These are phyloP conservation scores for Pangasius sanitwongsei DNA, from an alignment of 2,797 vertebrate genomes.

Conservation along the genomic window DNA sequence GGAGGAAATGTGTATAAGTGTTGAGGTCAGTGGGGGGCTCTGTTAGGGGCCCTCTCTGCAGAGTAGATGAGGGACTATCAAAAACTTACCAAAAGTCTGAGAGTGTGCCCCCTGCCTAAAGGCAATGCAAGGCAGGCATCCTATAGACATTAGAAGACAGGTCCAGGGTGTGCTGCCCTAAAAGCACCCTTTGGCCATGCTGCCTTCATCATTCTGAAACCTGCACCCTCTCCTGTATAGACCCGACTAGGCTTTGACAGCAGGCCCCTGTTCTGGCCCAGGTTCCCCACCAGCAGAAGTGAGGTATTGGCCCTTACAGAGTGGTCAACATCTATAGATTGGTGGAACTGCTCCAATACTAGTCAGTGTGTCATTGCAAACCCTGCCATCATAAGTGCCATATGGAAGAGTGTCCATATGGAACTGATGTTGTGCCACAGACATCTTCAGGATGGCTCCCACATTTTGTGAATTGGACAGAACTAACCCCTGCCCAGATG, in stretches of 20 bases:
- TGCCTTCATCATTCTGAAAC: neutral
- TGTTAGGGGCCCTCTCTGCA: neutral
- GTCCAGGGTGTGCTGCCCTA: neutral
- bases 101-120: neutral
- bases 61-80: neutral
- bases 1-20: neutral
- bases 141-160: neutral
- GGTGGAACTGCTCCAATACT: neutral
- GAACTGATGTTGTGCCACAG: neutral
- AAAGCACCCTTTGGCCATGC: neutral
- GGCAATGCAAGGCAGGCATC: neutral
- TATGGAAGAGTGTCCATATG: neutral
- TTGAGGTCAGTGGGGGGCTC: neutral
- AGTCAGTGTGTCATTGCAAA: neutral
- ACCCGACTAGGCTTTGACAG: neutral
- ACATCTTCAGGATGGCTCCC: neutral
- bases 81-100: neutral
- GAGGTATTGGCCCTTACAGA: neutral
- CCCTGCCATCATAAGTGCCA: neutral
- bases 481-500: neutral
- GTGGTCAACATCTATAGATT: neutral
- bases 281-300: neutral
- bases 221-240: no score
- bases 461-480: neutral
- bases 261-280: neutral